phyloP scores from a whole-genome alignment of 1,140 invertebrate species.

The Achatina immaculata region DNA sequence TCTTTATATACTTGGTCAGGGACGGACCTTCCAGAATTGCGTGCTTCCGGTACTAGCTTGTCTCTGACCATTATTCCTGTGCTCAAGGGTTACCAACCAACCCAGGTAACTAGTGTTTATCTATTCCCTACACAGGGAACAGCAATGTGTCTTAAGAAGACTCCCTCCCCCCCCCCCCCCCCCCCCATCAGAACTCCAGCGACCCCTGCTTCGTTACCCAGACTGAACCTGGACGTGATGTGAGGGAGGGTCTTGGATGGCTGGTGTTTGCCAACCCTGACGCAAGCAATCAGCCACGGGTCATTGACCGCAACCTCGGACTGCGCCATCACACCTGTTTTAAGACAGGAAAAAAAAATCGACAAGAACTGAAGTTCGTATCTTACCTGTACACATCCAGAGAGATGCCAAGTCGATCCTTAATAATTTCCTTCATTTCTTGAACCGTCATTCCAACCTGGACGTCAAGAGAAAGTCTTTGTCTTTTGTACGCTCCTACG shows the following conservation, averaged over 20 bases:
- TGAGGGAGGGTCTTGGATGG: not conserved
- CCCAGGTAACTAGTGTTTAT: too few species aligned
- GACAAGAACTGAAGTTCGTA: not conserved
- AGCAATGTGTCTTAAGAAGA: too few species aligned
- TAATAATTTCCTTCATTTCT: slow-evolving; percentile 64
- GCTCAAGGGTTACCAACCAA: too few species aligned
- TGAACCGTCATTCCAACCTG: slow-evolving; percentile 58
- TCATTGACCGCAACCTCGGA: not conserved
- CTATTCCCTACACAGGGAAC: too few species aligned
- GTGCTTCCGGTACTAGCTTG: too few species aligned
- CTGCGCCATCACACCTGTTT: not conserved
- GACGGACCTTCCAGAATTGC: too few species aligned
- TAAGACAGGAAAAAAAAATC: too few species aligned
- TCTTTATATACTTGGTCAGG: too few species aligned
- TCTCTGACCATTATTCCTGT: too few species aligned
- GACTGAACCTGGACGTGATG: not conserved
- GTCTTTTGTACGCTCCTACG: slow-evolving; percentile 63
- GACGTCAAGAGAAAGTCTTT: slow-evolving; percentile 62
- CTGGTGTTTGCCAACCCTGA: not conserved
- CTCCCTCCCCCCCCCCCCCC: too few species aligned
- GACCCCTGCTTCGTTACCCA: too few species aligned
- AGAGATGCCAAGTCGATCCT: slow-evolving; percentile 59
- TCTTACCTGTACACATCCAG: slow-evolving; percentile 54
- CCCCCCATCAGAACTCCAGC: too few species aligned
- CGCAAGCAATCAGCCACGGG: not conserved